These are phyloP conservation scores for Drepana arcuata DNA, from an alignment of 1,140 invertebrate genomes.

Conservation along the genomic window DNA sequence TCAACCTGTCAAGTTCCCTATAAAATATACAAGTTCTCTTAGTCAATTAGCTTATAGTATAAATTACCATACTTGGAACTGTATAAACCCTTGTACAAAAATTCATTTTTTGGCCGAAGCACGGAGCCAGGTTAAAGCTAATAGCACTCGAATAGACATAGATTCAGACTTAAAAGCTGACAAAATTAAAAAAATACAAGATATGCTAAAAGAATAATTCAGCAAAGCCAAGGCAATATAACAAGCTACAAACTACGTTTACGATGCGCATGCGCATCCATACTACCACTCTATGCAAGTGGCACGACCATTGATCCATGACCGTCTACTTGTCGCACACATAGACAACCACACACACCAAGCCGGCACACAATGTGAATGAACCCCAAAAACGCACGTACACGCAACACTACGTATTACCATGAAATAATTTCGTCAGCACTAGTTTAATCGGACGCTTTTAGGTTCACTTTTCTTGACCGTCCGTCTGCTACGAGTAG, in stretches of 20 bases:
- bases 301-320: slow-evolving; percentile 16
- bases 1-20: too few species aligned
- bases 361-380: slow-evolving; percentile 3
- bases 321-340: slow-evolving; percentile 8
- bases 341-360: slow-evolving; percentile 6
- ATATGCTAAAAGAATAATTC: too few species aligned
- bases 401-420: slow-evolving; percentile 23
- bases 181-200: too few species aligned
- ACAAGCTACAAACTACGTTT: not conserved
- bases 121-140: too few species aligned
- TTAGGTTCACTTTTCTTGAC: slow-evolving; percentile 52
- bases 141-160: too few species aligned
- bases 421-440: slow-evolving; percentile 32
- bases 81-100: too few species aligned
- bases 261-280: not conserved
- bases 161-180: too few species aligned
- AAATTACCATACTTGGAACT: too few species aligned
- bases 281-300: slow-evolving; percentile 13
- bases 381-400: slow-evolving; percentile 10
- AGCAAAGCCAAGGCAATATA: not conserved
- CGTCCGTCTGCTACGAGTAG: slow-evolving; percentile 25
- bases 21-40: too few species aligned
- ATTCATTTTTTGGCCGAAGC: too few species aligned
- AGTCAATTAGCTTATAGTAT: too few species aligned
- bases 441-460: slow-evolving; percentile 45